phyloP scores from a whole-genome alignment of 2,113 vertebrate genomes.

The Smithornis capensis region DNA sequence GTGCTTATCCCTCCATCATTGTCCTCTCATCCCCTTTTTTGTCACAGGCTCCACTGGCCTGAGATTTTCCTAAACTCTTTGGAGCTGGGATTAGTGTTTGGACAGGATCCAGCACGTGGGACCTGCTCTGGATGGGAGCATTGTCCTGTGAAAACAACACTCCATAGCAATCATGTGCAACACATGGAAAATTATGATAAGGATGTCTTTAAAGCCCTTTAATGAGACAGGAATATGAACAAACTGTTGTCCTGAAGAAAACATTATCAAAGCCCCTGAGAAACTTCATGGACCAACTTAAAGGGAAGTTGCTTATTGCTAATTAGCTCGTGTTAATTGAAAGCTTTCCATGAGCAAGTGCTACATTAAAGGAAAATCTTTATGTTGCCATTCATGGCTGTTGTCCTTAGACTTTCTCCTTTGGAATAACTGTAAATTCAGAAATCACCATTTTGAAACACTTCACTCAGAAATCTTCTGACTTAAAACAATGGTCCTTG shows the following conservation, averaged over 20 bases:
- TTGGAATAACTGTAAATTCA: neutral
- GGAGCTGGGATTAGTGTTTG: neutral
- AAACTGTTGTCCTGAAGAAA: neutral
- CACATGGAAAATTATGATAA: slow-evolving; percentile 3
- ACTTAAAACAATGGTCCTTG: neutral
- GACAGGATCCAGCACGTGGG: neutral
- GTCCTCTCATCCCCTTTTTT: neutral
- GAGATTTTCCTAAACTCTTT: neutral
- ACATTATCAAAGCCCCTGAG: neutral
- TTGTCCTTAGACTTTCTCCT: neutral
- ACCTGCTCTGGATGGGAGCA: neutral
- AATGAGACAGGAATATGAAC: neutral
- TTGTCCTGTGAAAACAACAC: neutral
- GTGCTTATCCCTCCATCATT: neutral
- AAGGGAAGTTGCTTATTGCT: slow-evolving; percentile 2
- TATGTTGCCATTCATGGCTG: neutral
- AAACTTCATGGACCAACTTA: neutral
- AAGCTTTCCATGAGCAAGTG: neutral
- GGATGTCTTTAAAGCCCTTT: neutral
- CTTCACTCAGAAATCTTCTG: no score
- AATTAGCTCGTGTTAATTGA: neutral
- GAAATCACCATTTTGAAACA: neutral
- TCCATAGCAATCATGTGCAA: neutral
- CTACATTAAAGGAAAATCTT: neutral
- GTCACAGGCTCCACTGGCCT: neutral